These are phyloP conservation scores for Acanthurus tractus DNA, from an alignment of 2,797 vertebrate genomes.

Conservation along the genomic window DNA sequence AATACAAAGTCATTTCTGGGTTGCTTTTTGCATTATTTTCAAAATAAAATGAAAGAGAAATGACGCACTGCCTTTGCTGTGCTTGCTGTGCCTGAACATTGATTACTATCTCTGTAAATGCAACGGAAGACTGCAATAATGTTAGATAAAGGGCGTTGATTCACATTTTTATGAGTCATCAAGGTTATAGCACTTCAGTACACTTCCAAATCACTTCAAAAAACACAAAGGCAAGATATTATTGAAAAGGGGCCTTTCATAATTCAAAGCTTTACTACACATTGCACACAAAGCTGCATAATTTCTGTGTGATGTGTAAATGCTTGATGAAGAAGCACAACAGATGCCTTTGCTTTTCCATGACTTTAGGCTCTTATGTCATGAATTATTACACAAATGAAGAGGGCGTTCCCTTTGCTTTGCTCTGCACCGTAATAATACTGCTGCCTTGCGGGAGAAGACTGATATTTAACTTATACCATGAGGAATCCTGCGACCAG, in stretches of 20 bases:
- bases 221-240: slow-evolving; percentile 18
- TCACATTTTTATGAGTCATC: slow-evolving; percentile 52
- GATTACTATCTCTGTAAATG: no score
- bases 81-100: no score
- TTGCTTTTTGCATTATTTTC: no score
- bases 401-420: slow-evolving; percentile 13
- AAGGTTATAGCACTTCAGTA: slow-evolving; percentile 27
- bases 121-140: slow-evolving; percentile 11
- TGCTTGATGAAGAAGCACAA: slow-evolving; percentile 39
- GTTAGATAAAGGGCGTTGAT: slow-evolving; percentile 15
- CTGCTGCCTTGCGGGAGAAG: slow-evolving; percentile 28
- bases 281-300: slow-evolving; percentile 18
- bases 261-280: slow-evolving; percentile 44
- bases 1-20: no score
- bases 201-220: slow-evolving; percentile 28
- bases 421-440: slow-evolving; percentile 14
- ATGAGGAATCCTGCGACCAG: slow-evolving; percentile 49
- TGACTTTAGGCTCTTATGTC: slow-evolving; percentile 32
- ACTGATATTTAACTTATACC: slow-evolving; percentile 62
- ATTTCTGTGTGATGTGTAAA: slow-evolving; percentile 49
- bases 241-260: slow-evolving; percentile 23
- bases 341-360: slow-evolving; percentile 24
- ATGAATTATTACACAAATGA: slow-evolving; percentile 50
- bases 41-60: no score
- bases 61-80: no score